phyloP scores from a whole-genome alignment of 2,797 vertebrate species.

The Coranthus polyacanthus region DNA sequence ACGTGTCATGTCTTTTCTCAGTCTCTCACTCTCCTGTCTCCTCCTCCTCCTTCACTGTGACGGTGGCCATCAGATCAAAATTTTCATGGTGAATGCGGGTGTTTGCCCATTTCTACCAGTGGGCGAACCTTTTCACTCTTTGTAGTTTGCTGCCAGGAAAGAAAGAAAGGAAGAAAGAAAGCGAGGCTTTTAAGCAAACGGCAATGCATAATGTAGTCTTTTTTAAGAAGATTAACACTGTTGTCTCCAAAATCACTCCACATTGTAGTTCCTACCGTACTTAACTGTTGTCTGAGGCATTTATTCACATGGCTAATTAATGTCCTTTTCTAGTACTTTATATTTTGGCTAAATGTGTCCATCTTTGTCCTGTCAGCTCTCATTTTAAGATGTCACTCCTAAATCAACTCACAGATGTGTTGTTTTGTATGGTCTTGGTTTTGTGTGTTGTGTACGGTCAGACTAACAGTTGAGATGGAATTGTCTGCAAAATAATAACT shows the following conservation, averaged over 20 bases:
- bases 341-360: too few relatives aligned
- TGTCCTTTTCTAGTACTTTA: background rate
- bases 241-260: slow-evolving; percentile 5
- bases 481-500: background rate
- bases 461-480: too few relatives aligned
- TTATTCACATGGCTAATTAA: slow-evolving; percentile 11
- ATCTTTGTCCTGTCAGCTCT: too few relatives aligned
- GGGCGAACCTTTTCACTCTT: slow-evolving; percentile 38
- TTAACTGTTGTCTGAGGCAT: slow-evolving; percentile 19
- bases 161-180: slow-evolving; percentile 26
- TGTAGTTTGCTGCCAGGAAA: slow-evolving; percentile 17
- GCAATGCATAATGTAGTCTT: slow-evolving; percentile 1
- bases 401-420: background rate
- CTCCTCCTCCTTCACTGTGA: slow-evolving; percentile 22
- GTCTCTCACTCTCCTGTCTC: slow-evolving; percentile 4
- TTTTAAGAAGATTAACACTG: slow-evolving; percentile 12
- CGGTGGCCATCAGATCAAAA: slow-evolving; percentile 39
- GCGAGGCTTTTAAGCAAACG: slow-evolving; percentile 25
- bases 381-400: slow-evolving; percentile 2
- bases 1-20: slow-evolving; percentile 2
- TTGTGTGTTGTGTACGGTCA: too few relatives aligned
- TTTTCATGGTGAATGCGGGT: slow-evolving; percentile 27
- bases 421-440: too few relatives aligned
- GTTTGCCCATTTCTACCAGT: slow-evolving; percentile 21
- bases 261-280: slow-evolving; percentile 13